Evolutionary conservation across 2,797 vertebrate species (phyloP).

Genomic region (Gadopsis marmoratus): DNA sequence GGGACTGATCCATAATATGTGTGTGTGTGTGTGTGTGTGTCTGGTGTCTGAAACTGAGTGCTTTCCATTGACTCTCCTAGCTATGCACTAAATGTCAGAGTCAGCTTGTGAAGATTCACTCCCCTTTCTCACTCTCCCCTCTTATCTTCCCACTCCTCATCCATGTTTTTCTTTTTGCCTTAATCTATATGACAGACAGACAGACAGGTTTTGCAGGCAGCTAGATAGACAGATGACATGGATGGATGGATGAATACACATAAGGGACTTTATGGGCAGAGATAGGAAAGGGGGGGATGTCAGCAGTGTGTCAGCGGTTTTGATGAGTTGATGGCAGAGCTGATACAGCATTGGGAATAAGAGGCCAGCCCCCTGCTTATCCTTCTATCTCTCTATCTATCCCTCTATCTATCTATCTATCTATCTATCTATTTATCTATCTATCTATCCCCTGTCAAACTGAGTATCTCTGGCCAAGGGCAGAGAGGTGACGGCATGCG

Average conservation of each 20-base stretch:
- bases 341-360: conserved; percentile 74
- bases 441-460: conserved; percentile 56
- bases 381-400: conserved; percentile 34
- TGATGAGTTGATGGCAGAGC: conserved; percentile 69
- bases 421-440: conserved; percentile 33
- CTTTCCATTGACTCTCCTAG: conserved; percentile 44
- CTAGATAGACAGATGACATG: too few relatives aligned
- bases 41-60: conserved; percentile 27
- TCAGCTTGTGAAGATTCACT: conserved; percentile 44
- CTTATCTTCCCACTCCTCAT: conserved; percentile 16
- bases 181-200: conserved; percentile 2
- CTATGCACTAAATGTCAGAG: conserved; percentile 61
- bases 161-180: conserved; percentile 33
- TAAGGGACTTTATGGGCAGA: conserved; percentile 34
- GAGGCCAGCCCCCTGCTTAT: conserved; percentile 61
- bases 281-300: conserved; percentile 52
- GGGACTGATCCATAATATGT: conserved; percentile 64
- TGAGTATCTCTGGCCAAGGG: conserved; percentile 39
- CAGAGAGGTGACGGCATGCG: conserved; percentile 27
- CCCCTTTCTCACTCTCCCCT: conserved; percentile 11
- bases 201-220: too few relatives aligned
- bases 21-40: conserved; percentile 41
- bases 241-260: conserved; percentile 32
- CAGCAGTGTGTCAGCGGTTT: conserved; percentile 76
- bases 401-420: conserved; percentile 48